A percentile compares a stretch with the other conserved stretches of the same genome.
These are phyloP conservation scores for Eubucco bourcierii DNA, from an alignment of 2,113 vertebrate genomes.

Conservation along the genomic window DNA sequence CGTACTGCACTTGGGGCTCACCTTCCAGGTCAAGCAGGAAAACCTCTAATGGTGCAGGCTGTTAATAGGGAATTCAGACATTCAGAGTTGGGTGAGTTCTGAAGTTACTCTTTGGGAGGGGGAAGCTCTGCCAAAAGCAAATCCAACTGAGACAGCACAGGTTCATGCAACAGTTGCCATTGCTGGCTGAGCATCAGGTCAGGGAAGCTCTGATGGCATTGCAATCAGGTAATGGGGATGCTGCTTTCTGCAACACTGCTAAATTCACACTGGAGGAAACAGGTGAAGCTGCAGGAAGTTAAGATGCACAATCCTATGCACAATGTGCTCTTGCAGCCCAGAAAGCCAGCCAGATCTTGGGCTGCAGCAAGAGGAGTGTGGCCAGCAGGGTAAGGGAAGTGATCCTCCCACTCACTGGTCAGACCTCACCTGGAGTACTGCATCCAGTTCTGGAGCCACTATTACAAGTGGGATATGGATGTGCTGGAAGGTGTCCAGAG, in stretches of 20 bases:
- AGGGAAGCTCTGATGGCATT: not conserved
- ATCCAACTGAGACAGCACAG: not conserved
- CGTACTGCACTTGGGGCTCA: not conserved
- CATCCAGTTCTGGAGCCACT: too few relatives aligned
- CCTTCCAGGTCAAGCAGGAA: not conserved
- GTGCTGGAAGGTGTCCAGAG: too few relatives aligned
- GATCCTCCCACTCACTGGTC: too few relatives aligned
- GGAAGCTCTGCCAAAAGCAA: not conserved
- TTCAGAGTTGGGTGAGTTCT: fast-evolving
- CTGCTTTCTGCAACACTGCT: not conserved
- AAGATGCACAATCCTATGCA: too few relatives aligned
- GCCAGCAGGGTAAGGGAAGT: too few relatives aligned
- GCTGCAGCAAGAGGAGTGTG: too few relatives aligned
- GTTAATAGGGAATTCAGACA: not conserved
- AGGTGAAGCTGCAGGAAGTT: not conserved
- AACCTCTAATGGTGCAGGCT: not conserved
- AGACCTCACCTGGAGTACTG: too few relatives aligned
- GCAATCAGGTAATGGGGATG: not conserved
- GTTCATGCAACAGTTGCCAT: not conserved
- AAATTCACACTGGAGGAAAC: not conserved
- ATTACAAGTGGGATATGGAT: too few relatives aligned
- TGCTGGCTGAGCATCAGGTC: not conserved
- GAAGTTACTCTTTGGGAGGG: not conserved
- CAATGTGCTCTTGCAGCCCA: too few relatives aligned
- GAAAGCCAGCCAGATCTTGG: too few relatives aligned